phyloP scores from a whole-genome alignment of 2,797 vertebrate species.

The Hyperoplus lanceolatus region DNA sequence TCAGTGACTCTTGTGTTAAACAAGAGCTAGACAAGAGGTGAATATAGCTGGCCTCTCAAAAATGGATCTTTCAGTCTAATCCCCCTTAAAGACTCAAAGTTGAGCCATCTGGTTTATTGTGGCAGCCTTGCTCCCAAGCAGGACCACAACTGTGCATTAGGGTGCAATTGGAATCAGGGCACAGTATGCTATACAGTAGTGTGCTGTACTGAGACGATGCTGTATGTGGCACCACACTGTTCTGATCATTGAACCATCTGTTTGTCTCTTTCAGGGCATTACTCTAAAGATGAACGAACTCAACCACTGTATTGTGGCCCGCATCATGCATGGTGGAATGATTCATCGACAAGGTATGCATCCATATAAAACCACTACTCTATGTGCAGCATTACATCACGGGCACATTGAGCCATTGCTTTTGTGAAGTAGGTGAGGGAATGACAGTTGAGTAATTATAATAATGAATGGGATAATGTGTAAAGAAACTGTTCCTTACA shows the following conservation, averaged over 20 bases:
- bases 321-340: constrained; percentile 99
- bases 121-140: not conserved
- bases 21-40: too few relatives aligned
- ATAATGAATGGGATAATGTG: not conserved
- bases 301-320: constrained; percentile 98
- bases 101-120: too few relatives aligned
- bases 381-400: not conserved
- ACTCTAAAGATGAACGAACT: constrained; percentile 99
- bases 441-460: too few relatives aligned
- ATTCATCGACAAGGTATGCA: constrained; percentile 98
- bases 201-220: not conserved
- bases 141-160: not conserved
- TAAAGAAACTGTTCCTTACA: constrained; percentile 24
- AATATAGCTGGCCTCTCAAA: too few relatives aligned
- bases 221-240: not conserved
- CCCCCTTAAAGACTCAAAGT: too few relatives aligned
- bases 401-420: not conserved
- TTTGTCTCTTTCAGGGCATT: constrained; percentile 88
- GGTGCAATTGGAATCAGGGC: not conserved
- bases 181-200: not conserved
- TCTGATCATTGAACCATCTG: not conserved
- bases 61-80: too few relatives aligned
- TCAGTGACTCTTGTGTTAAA: too few relatives aligned
- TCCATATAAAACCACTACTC: not conserved
- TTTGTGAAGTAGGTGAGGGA: not conserved